Evolutionary conservation across 2,113 vertebrate species (phyloP).

Genomic region (Prionailurus viverrinus): DNA sequence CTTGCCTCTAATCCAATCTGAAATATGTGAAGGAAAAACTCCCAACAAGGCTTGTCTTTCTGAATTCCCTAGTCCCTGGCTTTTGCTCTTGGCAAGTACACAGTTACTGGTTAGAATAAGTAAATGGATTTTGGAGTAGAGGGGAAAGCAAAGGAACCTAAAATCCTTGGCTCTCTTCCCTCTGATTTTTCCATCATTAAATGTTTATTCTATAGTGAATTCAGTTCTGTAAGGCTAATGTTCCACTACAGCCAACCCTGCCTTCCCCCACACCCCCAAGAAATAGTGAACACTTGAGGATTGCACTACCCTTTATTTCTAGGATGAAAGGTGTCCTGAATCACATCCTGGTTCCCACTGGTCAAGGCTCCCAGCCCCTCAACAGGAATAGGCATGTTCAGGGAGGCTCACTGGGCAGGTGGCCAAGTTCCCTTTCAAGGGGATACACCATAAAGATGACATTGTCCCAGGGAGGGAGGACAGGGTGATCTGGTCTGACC

Average conservation of each 20-base stretch:
- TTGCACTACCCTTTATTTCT: conserved; percentile 80
- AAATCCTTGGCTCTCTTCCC: neutral
- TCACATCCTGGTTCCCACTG: conserved; percentile 59
- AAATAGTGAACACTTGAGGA: conserved; percentile 10
- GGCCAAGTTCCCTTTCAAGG: conserved; percentile 79
- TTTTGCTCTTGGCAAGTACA: neutral
- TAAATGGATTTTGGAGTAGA: neutral
- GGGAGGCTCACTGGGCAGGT: conserved; percentile 11
- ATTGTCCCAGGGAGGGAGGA: conserved; percentile 81
- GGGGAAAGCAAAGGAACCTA: neutral
- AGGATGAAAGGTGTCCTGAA: conserved; percentile 52
- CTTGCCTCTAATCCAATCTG: neutral
- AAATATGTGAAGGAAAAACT: neutral
- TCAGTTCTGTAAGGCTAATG: neutral
- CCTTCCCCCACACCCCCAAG: neutral
- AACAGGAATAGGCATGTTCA: neutral
- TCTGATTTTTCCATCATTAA: neutral
- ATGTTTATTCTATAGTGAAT: neutral
- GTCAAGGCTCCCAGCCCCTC: conserved; percentile 50
- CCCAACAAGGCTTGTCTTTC: neutral
- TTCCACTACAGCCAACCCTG: neutral
- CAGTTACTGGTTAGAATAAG: neutral
- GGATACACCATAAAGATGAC: conserved; percentile 84
- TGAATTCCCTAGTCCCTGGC: neutral
- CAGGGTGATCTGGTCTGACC: conserved; percentile 76